Evolutionary conservation across 2,888 invertebrate species (phyloP).

Genomic region (Embidobia sp.): DNA sequence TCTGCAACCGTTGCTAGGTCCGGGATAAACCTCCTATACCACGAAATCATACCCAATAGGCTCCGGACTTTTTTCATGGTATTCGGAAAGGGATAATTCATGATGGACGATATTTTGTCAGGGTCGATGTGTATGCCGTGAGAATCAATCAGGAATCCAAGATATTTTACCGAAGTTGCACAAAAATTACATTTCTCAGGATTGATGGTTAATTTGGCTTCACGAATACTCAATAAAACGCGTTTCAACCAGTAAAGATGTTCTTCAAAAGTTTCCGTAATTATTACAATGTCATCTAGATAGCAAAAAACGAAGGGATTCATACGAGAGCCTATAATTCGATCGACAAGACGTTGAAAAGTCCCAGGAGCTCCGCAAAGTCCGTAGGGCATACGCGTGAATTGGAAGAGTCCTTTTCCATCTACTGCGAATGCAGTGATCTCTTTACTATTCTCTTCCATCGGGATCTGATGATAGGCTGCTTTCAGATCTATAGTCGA

Average conservation of each 20-base stretch:
- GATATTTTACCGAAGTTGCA: slow-evolving; percentile 22
- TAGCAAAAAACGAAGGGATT: slow-evolving; percentile 23
- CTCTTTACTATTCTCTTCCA: slow-evolving; percentile 58
- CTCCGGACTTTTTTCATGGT: slow-evolving; percentile 53
- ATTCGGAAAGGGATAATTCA: slow-evolving; percentile 21
- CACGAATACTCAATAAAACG: slow-evolving; percentile 7
- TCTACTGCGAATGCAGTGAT: slow-evolving; percentile 49
- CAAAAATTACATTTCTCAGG: slow-evolving; percentile 53
- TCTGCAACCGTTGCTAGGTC: background rate
- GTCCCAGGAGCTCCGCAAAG: background rate
- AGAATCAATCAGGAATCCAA: slow-evolving; percentile 38
- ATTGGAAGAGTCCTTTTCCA: slow-evolving; percentile 50
- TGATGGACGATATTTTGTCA: slow-evolving; percentile 16
- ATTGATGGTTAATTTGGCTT: background rate
- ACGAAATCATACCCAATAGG: slow-evolving; percentile 65
- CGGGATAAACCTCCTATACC: background rate
- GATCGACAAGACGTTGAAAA: slow-evolving; percentile 49
- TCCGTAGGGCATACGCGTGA: slow-evolving; percentile 53
- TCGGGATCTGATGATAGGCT: slow-evolving; percentile 71
- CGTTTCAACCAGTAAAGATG: background rate
- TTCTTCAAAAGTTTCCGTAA: slow-evolving; percentile 21
- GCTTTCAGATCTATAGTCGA: slow-evolving; percentile 71
- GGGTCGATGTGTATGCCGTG: slow-evolving; percentile 36
- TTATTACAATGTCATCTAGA: slow-evolving; percentile 52
- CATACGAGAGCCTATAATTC: slow-evolving; percentile 8